Conservation (phyloP, 2,797 vertebrate species). For the Eulemur coronatus region DNA sequence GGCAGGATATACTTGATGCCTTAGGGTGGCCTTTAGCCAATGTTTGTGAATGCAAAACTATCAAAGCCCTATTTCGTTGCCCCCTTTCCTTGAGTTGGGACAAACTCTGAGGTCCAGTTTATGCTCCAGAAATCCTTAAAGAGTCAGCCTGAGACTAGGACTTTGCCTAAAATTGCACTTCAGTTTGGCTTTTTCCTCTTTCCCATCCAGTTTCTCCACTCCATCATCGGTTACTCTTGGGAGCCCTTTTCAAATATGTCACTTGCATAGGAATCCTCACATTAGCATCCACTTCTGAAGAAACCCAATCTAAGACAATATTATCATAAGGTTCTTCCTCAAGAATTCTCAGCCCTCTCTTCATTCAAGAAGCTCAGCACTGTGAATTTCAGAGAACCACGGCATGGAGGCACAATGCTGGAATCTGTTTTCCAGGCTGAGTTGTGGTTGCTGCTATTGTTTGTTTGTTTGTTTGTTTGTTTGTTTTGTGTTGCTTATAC, state of each 20-base stretch:
- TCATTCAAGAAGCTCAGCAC: neutral
- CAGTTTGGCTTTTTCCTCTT: neutral
- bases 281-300: neutral
- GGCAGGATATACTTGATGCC: too few species aligned
- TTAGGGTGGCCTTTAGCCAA: too few species aligned
- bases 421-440: neutral
- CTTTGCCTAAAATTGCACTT: neutral
- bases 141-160: neutral
- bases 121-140: neutral
- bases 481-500: constrained; percentile 29
- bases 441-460: neutral
- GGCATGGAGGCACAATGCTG: neutral
- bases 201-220: neutral
- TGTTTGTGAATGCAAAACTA: too few species aligned
- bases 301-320: neutral
- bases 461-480: neutral
- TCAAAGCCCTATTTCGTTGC: neutral
- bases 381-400: neutral
- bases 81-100: neutral
- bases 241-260: neutral
- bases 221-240: neutral
- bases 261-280: neutral
- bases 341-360: neutral
- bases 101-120: neutral
- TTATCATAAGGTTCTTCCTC: neutral